These are phyloP conservation scores for Semnornis frantzii DNA, from an alignment of 2,113 vertebrate species.

Conservation along the genomic window DNA sequence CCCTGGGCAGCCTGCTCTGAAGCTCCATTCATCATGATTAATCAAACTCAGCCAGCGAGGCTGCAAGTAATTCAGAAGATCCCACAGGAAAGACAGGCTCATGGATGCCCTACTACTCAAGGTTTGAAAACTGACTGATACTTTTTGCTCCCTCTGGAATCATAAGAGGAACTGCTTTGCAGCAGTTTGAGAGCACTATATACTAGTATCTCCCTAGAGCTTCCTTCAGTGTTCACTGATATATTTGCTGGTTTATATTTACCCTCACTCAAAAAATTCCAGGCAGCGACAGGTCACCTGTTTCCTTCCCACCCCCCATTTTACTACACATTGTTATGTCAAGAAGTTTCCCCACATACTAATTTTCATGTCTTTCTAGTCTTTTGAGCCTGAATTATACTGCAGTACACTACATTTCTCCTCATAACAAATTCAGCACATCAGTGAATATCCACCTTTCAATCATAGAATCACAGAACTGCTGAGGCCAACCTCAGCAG, in stretches of 20 bases:
- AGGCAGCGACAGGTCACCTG: neutral
- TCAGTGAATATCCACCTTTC: neutral
- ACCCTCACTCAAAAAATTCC: neutral
- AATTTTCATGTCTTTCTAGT: neutral
- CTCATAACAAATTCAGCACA: neutral
- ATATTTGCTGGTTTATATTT: neutral
- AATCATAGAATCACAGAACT: neutral
- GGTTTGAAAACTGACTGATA: neutral
- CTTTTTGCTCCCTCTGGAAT: neutral
- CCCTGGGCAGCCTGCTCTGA: no score
- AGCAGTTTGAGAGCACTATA: neutral
- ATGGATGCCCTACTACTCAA: neutral
- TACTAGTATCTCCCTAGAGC: neutral
- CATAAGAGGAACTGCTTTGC: neutral
- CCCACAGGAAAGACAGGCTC: neutral
- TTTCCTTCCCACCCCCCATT: accelerated
- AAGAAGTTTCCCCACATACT: neutral
- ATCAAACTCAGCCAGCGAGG: neutral
- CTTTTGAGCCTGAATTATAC: neutral
- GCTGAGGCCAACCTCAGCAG: no score
- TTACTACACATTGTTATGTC: neutral
- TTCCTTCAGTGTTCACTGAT: neutral
- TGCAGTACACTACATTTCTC: neutral
- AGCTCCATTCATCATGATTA: neutral
- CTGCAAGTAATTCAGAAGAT: neutral